Evolutionary conservation across 1,140 invertebrate genomes (phyloP), one percentile per base, ranked within the genome.

Genomic region (Colletes gigas): DNA sequence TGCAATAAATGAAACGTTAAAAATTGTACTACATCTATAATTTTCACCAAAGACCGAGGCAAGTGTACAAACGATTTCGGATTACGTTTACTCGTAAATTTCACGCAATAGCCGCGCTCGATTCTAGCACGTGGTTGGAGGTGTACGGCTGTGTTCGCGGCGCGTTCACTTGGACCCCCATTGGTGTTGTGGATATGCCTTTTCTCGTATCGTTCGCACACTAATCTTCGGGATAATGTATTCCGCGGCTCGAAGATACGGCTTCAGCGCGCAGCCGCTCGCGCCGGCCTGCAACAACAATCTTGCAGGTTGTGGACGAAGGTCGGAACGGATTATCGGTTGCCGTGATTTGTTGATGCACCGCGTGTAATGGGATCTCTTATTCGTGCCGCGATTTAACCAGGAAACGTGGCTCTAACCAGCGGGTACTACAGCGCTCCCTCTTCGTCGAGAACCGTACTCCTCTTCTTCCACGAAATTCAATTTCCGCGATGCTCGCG

Each of bases 201-300:
- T 81, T 70, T 87, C 84, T 83, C 73, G 80, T 89, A 85, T 83
- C 86, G 86, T 88, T 90, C 87, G 87, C 89, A 90, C 89, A 89
- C 88, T 88, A 88, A 90, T 89, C 89, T 90, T 88, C 83, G 72
- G 69, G 84, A 84, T 89, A 89, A 89, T 89, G 82, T 89, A 89
- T 89, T 89, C 88, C 73, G 74, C 78, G 59, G 59, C 67, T 78
- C 75, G 78, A 84, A 86, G 85, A 87, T 86, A 87, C 85, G 67
- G 78, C 67, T 66, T 74, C 78, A 70, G 81, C 79, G 76, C 66
- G 75, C 69, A 75, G 78, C 77, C 76, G 83, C 86, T 70, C 63
- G 83, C 76, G 67, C 69, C 78, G 62, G 62, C 71, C 65, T 44
- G 72, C 84, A 75, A 79, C 73, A 77, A 83, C 82, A 54, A 78